Evolutionary conservation across 2,797 vertebrate genomes (phyloP).

Genomic region (Rhadinocentrus ornatus): DNA sequence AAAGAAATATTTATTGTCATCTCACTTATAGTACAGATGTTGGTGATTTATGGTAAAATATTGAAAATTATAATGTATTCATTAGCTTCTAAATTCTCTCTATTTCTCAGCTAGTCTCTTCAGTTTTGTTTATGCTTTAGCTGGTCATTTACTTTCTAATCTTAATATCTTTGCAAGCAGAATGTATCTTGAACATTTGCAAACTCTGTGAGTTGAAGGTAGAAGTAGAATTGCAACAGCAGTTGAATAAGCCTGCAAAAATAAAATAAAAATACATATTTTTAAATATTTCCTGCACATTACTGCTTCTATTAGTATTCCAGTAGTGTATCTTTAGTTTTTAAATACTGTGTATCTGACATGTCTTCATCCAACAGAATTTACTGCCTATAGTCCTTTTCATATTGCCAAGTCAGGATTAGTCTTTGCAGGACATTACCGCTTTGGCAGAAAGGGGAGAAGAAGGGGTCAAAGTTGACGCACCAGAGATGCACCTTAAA

Average conservation of each 20-base stretch:
- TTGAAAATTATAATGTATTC: not conserved
- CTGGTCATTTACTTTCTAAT: not conserved
- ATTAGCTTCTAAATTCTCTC: not conserved
- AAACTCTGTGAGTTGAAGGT: not conserved
- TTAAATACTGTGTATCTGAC: not conserved
- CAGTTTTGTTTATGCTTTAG: not conserved
- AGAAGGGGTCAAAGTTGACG: not conserved
- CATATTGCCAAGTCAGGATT: not conserved
- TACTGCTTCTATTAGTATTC: not conserved
- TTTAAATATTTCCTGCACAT: not conserved
- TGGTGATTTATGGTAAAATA: constrained; percentile 1
- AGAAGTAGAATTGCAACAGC: not conserved
- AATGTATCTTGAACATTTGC: not conserved
- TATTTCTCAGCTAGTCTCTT: not conserved
- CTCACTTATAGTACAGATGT: constrained; percentile 2
- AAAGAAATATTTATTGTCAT: constrained; percentile 5
- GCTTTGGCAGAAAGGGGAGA: not conserved
- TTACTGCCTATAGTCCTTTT: not conserved
- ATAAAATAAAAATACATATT: too few species aligned
- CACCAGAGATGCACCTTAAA: not conserved
- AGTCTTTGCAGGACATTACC: not conserved
- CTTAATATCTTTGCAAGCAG: not conserved
- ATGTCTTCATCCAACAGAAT: not conserved
- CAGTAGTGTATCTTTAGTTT: not conserved
- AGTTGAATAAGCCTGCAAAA: not conserved